Evolutionary conservation across 37 sponge, comb jelly and placozoan species (phyloP).

Genomic region (Haliclona indistincta): DNA sequence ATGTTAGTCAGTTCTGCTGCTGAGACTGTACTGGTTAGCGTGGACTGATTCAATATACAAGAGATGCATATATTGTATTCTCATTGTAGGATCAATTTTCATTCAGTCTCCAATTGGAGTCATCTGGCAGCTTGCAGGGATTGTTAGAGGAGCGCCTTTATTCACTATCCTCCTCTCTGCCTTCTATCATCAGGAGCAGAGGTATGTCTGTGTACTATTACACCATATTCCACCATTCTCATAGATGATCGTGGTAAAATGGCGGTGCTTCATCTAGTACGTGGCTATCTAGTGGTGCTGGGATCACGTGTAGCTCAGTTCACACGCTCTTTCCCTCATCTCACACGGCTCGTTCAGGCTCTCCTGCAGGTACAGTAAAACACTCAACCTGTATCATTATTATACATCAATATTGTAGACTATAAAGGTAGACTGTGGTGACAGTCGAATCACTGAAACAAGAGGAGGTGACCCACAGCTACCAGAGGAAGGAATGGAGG

Average conservation of each 20-base stretch:
- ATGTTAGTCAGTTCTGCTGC: too few relatives aligned
- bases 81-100: too few relatives aligned
- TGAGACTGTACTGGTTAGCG: too few relatives aligned
- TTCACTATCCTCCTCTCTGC: slow-evolving; percentile 40
- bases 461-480: not conserved
- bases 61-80: too few relatives aligned
- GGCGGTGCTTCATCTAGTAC: slow-evolving; percentile 50
- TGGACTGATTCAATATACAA: too few relatives aligned
- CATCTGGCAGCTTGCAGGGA: slow-evolving; percentile 10
- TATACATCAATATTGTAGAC: not conserved
- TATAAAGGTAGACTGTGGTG: not conserved
- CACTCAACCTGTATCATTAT: not conserved
- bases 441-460: not conserved
- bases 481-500: not conserved
- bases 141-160: slow-evolving; percentile 51
- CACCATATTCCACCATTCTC: not conserved
- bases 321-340: slow-evolving; percentile 58
- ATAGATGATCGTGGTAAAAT: slow-evolving; percentile 46
- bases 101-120: too few relatives aligned
- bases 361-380: slow-evolving; percentile 42
- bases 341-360: slow-evolving; percentile 43
- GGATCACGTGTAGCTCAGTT: slow-evolving; percentile 36
- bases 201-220: slow-evolving; percentile 16
- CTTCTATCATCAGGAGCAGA: slow-evolving; percentile 44
- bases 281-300: slow-evolving; percentile 61